A percentile compares a stretch with the other conserved stretches of the same genome.
These are phyloP conservation scores for Ptilonorhynchus violaceus DNA, from an alignment of 2,113 vertebrate species.

Conservation along the genomic window DNA sequence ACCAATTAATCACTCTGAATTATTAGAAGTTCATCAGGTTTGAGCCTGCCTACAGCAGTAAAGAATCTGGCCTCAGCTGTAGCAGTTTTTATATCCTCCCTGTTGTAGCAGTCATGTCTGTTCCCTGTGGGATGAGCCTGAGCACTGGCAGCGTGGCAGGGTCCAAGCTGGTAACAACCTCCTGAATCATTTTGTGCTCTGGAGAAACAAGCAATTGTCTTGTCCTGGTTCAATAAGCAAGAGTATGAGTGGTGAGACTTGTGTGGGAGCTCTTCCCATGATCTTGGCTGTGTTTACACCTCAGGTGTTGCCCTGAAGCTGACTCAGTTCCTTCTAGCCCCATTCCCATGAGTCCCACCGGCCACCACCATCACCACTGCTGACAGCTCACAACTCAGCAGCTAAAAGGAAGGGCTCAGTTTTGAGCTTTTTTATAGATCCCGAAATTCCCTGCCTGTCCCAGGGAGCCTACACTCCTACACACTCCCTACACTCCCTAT, in stretches of 20 bases:
- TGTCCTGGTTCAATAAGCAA: not conserved
- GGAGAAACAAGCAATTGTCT: not conserved
- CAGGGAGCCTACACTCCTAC: not conserved
- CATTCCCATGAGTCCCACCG: not conserved
- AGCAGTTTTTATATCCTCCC: not conserved
- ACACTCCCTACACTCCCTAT: no score
- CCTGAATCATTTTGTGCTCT: not conserved
- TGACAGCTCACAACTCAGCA: not conserved
- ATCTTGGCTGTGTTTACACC: not conserved
- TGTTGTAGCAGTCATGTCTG: not conserved
- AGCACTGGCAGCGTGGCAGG: fast-evolving
- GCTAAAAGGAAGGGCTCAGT: not conserved
- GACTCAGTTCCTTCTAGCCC: not conserved
- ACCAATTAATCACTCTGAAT: not conserved
- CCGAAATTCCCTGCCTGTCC: not conserved
- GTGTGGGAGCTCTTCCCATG: not conserved
- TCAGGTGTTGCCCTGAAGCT: not conserved
- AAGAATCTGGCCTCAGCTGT: not conserved
- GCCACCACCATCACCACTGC: not conserved
- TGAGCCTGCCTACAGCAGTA: not conserved
- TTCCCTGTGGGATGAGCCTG: not conserved
- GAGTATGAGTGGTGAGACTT: not conserved
- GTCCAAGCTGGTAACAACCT: not conserved
- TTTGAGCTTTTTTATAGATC: not conserved
- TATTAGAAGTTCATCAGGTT: not conserved